Evolutionary conservation across 1,140 invertebrate species (phyloP), one percentile per base, ranked within the genome.

Genomic region (Homarus americanus): DNA sequence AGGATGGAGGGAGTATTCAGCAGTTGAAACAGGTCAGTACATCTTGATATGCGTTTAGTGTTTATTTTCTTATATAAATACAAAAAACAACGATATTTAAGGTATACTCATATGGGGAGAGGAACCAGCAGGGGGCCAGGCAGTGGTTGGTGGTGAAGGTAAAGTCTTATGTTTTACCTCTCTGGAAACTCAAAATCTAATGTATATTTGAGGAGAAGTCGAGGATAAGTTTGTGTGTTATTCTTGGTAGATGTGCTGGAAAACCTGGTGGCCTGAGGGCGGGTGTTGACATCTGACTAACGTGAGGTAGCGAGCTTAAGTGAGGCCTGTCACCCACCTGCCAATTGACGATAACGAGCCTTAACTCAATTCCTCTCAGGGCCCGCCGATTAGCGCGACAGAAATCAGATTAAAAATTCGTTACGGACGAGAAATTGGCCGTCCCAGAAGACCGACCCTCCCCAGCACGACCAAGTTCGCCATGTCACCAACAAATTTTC

Each of bases 331-430:
- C 88, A 84, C 88, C 80, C 87, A 76, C 80, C 88, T 90, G 88
- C 88, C 88, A 90, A 90, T 90, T 90, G 63, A 90, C 88, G 88
- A 76, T 90, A 90, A 90, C 88, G 88, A 90, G 38, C 88, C 88
- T 84, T 84, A 90, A 90, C 88, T 90, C 88, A 84, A 90, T 90
- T 90, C 88, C 88, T 90, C 88, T 76, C 88, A 90, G 88, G 88
- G 40, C 82, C 53, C 38, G 38, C 80, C 88, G 88, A 90, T 90
- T 90, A 90, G 88, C 82, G 88, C 80, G 88, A 90, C 88, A 90
- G 88, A 90, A 90, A 90, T 90, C 88, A 76, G 88, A 90, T 90
- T 90, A 90, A 90, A 90, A 90, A 90, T 90, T 90, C 73, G 88
- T 90, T 90, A 90, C 88, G 88, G 69, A 75, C 78, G 80, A 90